phyloP scores from a whole-genome alignment of 2,888 invertebrate genomes.

The Dolomedes plantarius region DNA sequence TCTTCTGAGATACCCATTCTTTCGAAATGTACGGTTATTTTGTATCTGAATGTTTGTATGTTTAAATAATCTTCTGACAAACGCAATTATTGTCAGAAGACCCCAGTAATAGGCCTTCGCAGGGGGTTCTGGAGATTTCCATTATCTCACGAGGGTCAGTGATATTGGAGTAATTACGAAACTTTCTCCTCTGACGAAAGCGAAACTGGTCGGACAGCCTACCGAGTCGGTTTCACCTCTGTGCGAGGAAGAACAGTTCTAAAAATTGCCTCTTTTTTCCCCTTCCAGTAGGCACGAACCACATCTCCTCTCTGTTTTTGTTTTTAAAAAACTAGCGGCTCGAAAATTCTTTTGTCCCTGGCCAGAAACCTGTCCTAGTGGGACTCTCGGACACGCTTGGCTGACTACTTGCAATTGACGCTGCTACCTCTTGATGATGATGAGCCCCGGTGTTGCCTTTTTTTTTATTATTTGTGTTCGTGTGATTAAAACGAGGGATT shows the following conservation, averaged over 20 bases:
- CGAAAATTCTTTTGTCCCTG: constrained; percentile 2
- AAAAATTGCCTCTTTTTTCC: not conserved
- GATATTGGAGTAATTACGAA: not conserved
- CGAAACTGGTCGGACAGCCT: not conserved
- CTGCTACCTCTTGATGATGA: not conserved
- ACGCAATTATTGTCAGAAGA: too few relatives aligned
- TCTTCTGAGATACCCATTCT: too few relatives aligned
- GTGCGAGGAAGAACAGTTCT: not conserved
- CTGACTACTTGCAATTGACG: not conserved
- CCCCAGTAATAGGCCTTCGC: too few relatives aligned
- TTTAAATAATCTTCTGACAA: too few relatives aligned
- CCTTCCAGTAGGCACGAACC: not conserved
- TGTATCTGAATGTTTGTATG: too few relatives aligned
- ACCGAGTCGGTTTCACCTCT: not conserved
- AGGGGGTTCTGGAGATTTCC: too few relatives aligned
- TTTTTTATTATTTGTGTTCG: too few relatives aligned
- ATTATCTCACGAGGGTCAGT: not conserved
- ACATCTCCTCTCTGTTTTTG: not conserved
- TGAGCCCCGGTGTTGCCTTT: not conserved
- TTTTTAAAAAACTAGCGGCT: not conserved
- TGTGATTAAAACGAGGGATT: not conserved
- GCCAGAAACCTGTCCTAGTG: not conserved
- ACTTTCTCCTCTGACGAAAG: not conserved
- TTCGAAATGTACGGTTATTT: too few relatives aligned
- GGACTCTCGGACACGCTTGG: not conserved